Conservation (phyloP, 2,888 invertebrate genomes). For the Yponomeuta malinellus region DNA sequence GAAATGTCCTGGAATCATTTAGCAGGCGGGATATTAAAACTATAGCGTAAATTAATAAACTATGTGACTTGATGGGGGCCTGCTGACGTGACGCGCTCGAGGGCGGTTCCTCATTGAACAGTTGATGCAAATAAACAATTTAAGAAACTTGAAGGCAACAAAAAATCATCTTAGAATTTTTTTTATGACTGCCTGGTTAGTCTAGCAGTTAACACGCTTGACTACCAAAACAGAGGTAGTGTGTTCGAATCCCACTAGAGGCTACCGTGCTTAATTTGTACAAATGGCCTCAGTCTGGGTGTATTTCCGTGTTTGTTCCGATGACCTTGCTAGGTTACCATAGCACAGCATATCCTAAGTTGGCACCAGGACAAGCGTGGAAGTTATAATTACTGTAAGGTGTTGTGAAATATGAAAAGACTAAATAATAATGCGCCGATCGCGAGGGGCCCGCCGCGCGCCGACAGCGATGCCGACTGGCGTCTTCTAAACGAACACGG, state of each 20-base stretch:
- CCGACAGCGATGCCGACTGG: background rate
- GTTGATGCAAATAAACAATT: background rate
- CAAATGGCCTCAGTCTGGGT: too few relatives aligned
- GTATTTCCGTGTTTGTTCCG: too few relatives aligned
- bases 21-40: conserved; percentile 43
- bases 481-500: conserved; percentile 52
- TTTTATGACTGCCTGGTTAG: too few relatives aligned
- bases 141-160: background rate
- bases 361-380: too few relatives aligned
- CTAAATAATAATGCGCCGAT: background rate
- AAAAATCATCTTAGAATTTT: too few relatives aligned
- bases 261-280: too few relatives aligned
- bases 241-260: too few relatives aligned
- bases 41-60: conserved; percentile 68
- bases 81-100: background rate
- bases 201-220: too few relatives aligned
- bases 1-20: conserved; percentile 58
- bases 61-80: conserved; percentile 48
- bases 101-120: background rate
- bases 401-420: background rate
- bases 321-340: too few relatives aligned
- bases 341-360: too few relatives aligned
- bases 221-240: too few relatives aligned
- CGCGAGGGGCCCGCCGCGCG: background rate
- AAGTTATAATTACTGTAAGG: background rate